Evolutionary conservation across 2,113 vertebrate genomes (phyloP).

Genomic region (Rhagologus leucostigma): DNA sequence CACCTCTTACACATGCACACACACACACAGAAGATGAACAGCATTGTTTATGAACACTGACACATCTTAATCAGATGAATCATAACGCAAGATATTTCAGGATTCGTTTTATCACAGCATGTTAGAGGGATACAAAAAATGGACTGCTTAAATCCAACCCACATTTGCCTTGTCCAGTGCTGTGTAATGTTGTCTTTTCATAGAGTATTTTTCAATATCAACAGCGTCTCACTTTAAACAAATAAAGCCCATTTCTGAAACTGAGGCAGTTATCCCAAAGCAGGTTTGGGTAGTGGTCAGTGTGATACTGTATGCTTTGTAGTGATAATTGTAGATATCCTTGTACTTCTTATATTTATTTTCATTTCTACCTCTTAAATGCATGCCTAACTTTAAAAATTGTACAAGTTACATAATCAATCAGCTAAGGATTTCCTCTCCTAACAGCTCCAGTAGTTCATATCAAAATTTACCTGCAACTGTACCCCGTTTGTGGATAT

Average conservation of each 20-base stretch:
- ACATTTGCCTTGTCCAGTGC: neutral
- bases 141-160: neutral
- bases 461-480: neutral
- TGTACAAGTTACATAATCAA: neutral
- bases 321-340: neutral
- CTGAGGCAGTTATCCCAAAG: neutral
- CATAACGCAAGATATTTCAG: constrained; percentile 41
- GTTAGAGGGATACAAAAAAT: neutral
- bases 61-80: constrained; percentile 50
- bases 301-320: neutral
- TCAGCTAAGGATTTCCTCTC: neutral
- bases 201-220: neutral
- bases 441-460: neutral
- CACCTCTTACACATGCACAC: constrained; percentile 41
- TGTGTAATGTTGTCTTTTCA: neutral
- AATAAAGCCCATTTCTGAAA: neutral
- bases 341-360: neutral
- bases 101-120: neutral
- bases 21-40: constrained; percentile 33
- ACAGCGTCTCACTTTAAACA: neutral
- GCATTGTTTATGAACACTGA: constrained; percentile 48
- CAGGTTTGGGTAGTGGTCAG: neutral
- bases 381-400: neutral
- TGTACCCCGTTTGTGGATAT: neutral
- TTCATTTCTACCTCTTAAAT: neutral